These are phyloP conservation scores for Eolophus roseicapilla DNA, from an alignment of 2,113 vertebrate species.

Conservation along the genomic window DNA sequence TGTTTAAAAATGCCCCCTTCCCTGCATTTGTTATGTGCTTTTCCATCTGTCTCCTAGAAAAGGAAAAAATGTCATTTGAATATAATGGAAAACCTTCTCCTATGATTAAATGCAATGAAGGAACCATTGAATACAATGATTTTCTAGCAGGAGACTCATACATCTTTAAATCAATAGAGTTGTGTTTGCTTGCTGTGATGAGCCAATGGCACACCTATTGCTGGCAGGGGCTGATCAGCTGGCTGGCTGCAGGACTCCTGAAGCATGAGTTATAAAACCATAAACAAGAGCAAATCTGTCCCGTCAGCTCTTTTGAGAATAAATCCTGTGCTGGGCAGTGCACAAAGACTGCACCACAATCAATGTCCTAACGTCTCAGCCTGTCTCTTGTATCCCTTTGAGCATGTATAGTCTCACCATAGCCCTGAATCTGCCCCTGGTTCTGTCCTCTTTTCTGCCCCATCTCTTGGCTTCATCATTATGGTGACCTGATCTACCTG, in stretches of 20 bases:
- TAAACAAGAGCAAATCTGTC: background rate
- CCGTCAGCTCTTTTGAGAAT: background rate
- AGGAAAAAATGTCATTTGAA: background rate
- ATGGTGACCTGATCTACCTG: background rate
- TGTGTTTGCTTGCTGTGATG: background rate
- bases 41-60: background rate
- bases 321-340: background rate
- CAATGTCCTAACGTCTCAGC: background rate
- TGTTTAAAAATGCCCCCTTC: background rate
- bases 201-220: background rate
- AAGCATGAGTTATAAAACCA: background rate
- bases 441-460: background rate
- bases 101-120: background rate
- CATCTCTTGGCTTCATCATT: background rate
- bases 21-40: background rate
- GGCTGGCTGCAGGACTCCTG: background rate
- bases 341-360: fast-evolving
- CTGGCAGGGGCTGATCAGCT: background rate
- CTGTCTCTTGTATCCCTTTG: background rate
- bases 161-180: constrained; percentile 21
- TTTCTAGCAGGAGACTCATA: constrained; percentile 8
- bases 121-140: constrained; percentile 9
- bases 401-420: background rate
- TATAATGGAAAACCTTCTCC: background rate
- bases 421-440: background rate